Percentiles rank a stretch among this genome's conserved stretches.
Conservation (phyloP, 2,888 invertebrate genomes). For the Salpingus planirostris region DNA sequence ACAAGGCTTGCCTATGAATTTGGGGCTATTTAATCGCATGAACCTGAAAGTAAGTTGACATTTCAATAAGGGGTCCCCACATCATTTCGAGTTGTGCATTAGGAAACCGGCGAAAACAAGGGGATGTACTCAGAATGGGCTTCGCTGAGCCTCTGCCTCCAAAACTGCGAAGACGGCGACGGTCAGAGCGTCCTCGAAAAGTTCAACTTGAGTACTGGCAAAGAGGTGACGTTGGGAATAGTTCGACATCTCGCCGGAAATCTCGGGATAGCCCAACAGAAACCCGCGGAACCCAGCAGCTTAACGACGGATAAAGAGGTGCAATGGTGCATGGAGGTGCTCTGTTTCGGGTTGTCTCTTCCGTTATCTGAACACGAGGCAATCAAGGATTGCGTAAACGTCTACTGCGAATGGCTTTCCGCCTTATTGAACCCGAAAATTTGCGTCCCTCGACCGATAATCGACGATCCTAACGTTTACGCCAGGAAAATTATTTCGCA, state of each 20-base stretch:
- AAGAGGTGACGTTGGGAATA: conserved; percentile 72
- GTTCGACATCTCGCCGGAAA: conserved; percentile 67
- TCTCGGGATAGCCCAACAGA: conserved; percentile 64
- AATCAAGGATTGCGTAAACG: conserved; percentile 90
- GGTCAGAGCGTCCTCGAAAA: conserved; percentile 70
- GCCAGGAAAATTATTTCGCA: conserved; percentile 85
- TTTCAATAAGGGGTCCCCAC: too few relatives aligned
- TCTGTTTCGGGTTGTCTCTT: conserved; percentile 85
- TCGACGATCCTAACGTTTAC: conserved; percentile 83
- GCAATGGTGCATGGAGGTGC: conserved; percentile 76
- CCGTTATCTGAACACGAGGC: conserved; percentile 89
- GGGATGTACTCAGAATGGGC: conserved; percentile 84
- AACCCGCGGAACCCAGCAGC: conserved; percentile 69
- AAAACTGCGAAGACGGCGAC: conserved; percentile 51
- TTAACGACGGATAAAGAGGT: conserved; percentile 82
- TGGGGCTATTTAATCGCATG: conserved; percentile 72
- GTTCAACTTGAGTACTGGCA: conserved; percentile 62
- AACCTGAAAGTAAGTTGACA: conserved; percentile 64
- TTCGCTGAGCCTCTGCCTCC: conserved; percentile 56
- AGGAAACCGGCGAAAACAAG: conserved; percentile 54
- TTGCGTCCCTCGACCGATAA: conserved; percentile 81
- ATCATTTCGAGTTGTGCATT: too few relatives aligned
- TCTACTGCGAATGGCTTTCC: conserved; percentile 95
- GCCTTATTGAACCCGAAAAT: conserved; percentile 79
- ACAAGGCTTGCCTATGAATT: conserved; percentile 55